Percentiles rank a stretch among this genome's conserved stretches.
These are phyloP conservation scores for Nymphalis urticae DNA, from an alignment of 2,888 invertebrate species.

Conservation along the genomic window DNA sequence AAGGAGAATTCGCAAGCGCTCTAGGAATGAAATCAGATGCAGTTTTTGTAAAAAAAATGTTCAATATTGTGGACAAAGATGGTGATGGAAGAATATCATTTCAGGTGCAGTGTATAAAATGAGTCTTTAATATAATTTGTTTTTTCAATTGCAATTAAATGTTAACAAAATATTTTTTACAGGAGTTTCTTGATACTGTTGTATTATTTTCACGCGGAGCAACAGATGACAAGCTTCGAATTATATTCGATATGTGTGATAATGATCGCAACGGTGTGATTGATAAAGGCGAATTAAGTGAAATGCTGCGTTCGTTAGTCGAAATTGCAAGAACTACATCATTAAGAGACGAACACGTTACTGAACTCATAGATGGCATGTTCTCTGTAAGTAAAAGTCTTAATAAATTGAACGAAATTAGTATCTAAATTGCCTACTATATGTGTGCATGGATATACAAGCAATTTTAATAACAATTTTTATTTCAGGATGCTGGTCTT, in stretches of 20 bases:
- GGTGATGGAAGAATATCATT: conserved; percentile 96
- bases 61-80: conserved; percentile 97
- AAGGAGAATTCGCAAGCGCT: conserved; percentile 96
- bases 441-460: too few relatives aligned
- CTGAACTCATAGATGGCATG: conserved; percentile 96
- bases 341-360: conserved; percentile 93
- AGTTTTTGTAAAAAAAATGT: conserved; percentile 98
- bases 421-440: too few relatives aligned
- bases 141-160: not conserved
- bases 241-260: conserved; percentile 99
- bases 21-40: conserved; percentile 97
- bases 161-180: conserved; percentile 39
- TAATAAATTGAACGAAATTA: too few relatives aligned
- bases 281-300: conserved; percentile 95
- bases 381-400: conserved; percentile 83
- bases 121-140: not conserved
- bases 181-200: conserved; percentile 97
- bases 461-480: not conserved
- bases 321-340: conserved; percentile 96
- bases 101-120: conserved; percentile 78
- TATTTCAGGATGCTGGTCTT: conserved; percentile 88
- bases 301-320: conserved; percentile 95
- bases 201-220: conserved; percentile 95
- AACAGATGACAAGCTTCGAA: conserved; percentile 95
- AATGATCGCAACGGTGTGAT: conserved; percentile 96